A percentile compares a stretch with the other conserved stretches of the same genome.
These are phyloP conservation scores for Tetramorium parvispinum DNA, from an alignment of 1,140 invertebrate genomes.

Conservation along the genomic window DNA sequence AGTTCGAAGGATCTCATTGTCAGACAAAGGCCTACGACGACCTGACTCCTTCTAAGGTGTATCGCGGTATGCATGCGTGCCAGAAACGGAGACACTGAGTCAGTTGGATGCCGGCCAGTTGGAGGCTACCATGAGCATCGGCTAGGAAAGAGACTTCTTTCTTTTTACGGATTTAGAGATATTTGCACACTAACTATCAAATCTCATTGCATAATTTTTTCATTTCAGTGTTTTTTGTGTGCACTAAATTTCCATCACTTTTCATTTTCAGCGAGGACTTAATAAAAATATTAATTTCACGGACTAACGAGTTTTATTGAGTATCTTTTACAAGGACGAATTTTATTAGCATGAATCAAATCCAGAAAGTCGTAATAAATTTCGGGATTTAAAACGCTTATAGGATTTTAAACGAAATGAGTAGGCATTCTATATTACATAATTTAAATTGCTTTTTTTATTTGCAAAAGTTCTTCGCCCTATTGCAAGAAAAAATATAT, in stretches of 20 bases:
- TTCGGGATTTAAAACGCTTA: background rate
- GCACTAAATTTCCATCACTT: background rate
- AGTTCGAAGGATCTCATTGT: constrained; percentile 9
- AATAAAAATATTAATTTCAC: background rate
- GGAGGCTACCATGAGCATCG: constrained; percentile 19
- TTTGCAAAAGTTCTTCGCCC: background rate
- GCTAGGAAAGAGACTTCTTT: constrained; percentile 11
- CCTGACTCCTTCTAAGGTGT: constrained; percentile 75
- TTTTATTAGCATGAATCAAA: background rate
- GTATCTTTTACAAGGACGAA: background rate
- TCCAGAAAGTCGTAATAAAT: background rate
- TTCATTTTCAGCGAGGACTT: background rate
- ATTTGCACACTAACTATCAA: constrained; percentile 25
- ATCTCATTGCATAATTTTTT: constrained; percentile 55
- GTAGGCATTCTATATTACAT: background rate
- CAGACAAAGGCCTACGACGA: constrained; percentile 63
- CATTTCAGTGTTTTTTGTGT: background rate
- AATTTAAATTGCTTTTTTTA: background rate
- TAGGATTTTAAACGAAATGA: background rate
- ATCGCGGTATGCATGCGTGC: constrained; percentile 70
- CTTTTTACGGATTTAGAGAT: constrained; percentile 62
- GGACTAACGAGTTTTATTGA: background rate
- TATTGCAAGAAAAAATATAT: background rate
- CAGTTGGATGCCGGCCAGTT: constrained; percentile 69
- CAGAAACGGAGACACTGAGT: constrained; percentile 77